Evolutionary conservation across 2,797 vertebrate genomes (phyloP).

Genomic region (Pantherophis vulpinus): DNA sequence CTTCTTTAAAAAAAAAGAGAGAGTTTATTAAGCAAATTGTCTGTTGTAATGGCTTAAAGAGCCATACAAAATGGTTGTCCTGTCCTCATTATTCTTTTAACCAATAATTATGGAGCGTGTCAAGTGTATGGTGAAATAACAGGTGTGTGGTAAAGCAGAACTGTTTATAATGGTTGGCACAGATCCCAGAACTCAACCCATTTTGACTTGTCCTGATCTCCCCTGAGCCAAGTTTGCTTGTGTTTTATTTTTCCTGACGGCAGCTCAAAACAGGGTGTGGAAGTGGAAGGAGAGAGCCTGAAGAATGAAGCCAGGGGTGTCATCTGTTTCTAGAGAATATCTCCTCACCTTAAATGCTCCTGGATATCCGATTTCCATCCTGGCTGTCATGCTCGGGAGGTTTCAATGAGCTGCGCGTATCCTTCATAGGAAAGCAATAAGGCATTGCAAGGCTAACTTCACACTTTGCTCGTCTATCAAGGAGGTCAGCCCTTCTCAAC

Average conservation of each 20-base stretch:
- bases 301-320: conserved; percentile 28
- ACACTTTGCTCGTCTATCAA: conserved; percentile 79
- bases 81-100: conserved; percentile 61
- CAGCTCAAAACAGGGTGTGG: conserved; percentile 63
- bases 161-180: conserved; percentile 61
- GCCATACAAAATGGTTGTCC: conserved; percentile 56
- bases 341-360: conserved; percentile 54
- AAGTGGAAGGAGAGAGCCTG: conserved; percentile 29
- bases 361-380: conserved; percentile 61
- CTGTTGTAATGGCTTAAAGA: conserved; percentile 52
- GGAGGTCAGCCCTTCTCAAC: conserved; percentile 74
- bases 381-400: conserved; percentile 59
- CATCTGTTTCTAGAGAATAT: conserved; percentile 44
- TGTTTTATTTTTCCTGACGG: conserved; percentile 39
- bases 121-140: conserved; percentile 52
- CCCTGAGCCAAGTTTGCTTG: conserved; percentile 66
- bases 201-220: conserved; percentile 41
- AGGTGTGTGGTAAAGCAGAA: conserved; percentile 66
- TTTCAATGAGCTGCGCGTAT: conserved; percentile 55
- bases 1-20: neutral
- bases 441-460: conserved; percentile 75
- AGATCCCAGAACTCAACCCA: conserved; percentile 66
- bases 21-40: conserved; percentile 55
- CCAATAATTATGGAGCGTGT: conserved; percentile 66
- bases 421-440: conserved; percentile 74